Conservation (phyloP, 2,888 invertebrate genomes). For the Mimas tiliae region DNA sequence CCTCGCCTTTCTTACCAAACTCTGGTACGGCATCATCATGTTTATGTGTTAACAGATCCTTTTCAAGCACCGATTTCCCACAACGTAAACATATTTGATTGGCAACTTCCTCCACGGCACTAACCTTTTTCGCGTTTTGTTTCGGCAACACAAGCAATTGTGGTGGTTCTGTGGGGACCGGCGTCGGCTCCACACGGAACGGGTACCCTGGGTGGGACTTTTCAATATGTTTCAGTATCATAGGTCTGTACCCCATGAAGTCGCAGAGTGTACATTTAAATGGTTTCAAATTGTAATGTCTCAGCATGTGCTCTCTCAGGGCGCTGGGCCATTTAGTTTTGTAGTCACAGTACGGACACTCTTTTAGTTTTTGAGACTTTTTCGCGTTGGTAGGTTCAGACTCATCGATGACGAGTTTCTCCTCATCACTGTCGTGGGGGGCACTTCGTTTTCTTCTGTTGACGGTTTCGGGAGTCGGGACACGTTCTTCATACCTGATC, state of each 20-base stretch:
- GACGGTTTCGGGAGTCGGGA: constrained; percentile 53
- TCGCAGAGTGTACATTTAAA: constrained; percentile 72
- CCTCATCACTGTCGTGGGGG: constrained; percentile 57
- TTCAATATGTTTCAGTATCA: constrained; percentile 59
- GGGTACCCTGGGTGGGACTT: constrained; percentile 52
- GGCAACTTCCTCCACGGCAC: constrained; percentile 29
- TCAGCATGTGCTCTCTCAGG: constrained; percentile 68
- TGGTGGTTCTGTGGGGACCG: constrained; percentile 45
- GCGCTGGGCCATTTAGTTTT: constrained; percentile 39
- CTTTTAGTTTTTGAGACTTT: constrained; percentile 26
- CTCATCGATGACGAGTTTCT: constrained; percentile 60
- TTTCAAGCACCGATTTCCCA: constrained; percentile 49
- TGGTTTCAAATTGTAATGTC: constrained; percentile 77
- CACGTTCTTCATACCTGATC: constrained; percentile 64
- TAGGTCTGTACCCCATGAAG: constrained; percentile 49
- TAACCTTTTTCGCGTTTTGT: constrained; percentile 9
- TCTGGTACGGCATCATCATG: constrained; percentile 52
- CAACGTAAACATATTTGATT: constrained; percentile 60
- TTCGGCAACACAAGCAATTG: constrained; percentile 25
- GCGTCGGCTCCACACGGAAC: constrained; percentile 34
- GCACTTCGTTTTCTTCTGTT: constrained; percentile 39
- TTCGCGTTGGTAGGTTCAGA: constrained; percentile 32
- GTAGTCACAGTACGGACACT: constrained; percentile 63
- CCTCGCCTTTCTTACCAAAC: constrained; percentile 59
- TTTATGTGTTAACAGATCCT: constrained; percentile 46